Evolutionary conservation across 2,113 vertebrate genomes (phyloP), one percentile per base, ranked within the genome.

Genomic region (Ariopsis seemanni): DNA sequence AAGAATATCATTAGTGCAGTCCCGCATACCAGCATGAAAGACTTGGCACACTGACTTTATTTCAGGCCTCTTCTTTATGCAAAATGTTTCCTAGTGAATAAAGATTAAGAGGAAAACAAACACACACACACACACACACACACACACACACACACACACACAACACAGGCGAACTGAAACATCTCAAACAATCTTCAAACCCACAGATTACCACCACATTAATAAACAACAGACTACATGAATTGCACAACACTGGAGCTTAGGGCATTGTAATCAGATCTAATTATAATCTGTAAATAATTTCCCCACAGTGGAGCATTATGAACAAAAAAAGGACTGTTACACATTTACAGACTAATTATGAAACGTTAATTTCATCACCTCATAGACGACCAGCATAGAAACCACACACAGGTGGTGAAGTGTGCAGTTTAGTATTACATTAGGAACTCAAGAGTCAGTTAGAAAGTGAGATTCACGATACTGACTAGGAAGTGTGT

Each of bases 51-150:
- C 65, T 86, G 86, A 83, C 52, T 79, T 75, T 42, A 69, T 84
- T 87, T 86, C 82, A 86, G 63, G 82, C 87, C 89, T 87, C 90
- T 91, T 82, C 78, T 84, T 85, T 74, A 91, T 91, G 89, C 89
- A 87, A 91, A 91, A 83, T 52, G 67, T 63, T 67, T 89, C 78
- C 62, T 34, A 58, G 60, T 87, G 42, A 69, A 82, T 63, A 34
- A 82, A 81, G 57, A 87, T 60, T 53, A 88, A 77, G 71, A 79
- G 6, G 53, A 83, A 20, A 84, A 69, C 30, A 20, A 84, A 82
- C 22, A 74, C 48, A 75, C 83, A 86, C 72, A 84, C 88, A 85
- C 85, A 88, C 48, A 77, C 15, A 50, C n/a, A 67, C 55, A 27
- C n/a, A 11, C 22, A 71, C 50, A 9, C 83, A 86, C 72, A 84